Evolutionary conservation across 2,113 vertebrate species (phyloP), one percentile per base, ranked within the genome.

Genomic region (Todiramphus saurophagus): DNA sequence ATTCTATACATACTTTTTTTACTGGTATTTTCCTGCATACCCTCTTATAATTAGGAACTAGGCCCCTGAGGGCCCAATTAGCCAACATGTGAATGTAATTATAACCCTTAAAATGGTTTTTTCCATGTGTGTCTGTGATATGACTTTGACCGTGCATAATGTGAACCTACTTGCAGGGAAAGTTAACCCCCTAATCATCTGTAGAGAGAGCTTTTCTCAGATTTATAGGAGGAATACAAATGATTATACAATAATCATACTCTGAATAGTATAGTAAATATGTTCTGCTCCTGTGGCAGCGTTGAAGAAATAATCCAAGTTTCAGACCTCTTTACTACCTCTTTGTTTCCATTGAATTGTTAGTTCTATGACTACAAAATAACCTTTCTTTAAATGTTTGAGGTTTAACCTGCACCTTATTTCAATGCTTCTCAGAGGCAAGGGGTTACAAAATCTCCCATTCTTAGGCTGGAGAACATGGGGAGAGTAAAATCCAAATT

Each of bases 31-130:
- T 97, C 97, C 95, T 97, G 83, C 89, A 73, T 97, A 87, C 76
- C 59, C 78, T 95, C 81, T 96, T 98, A 95, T 98, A 98, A 98
- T 98, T 98, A 98, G 97, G 93, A 97, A 88, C 81, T 89, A 97
- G 89, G 97, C 96, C 98, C 97, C 97, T 67, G 97, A 98, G 97
- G 97, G 97, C 97, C 98, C 97, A 98, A 98, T 98, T 98, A 98
- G 91, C 92, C 80, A 97, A 98, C 97, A 98, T 97, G 94, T 97
- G 97, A 98, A 97, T 96, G 93, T 97, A 98, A 98, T 98, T 98
- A 97, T 98, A 97, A 98, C 82, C 97, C 89, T 89, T 97, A 62
- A 97, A 94, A 97, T 93, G 87, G 93, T 97, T 95, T 93, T 96
- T 97, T 97, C 94, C 95, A 93, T 96, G 96, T 97, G 93, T 96